Evolutionary conservation across 2,113 vertebrate species (phyloP).

Genomic region (Oryzias celebensis): DNA sequence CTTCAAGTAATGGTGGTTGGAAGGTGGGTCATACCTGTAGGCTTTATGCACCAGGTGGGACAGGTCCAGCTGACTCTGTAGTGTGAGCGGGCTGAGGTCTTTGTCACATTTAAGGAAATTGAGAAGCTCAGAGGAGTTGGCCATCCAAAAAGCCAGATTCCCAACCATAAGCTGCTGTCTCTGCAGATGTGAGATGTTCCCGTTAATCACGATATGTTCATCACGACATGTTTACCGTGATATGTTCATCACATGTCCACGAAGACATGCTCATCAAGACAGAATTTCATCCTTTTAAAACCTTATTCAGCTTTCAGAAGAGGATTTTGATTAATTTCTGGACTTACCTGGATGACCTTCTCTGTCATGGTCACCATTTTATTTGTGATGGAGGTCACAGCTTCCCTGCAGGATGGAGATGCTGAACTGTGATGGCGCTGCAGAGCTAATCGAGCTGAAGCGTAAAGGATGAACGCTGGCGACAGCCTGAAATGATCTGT

Average conservation of each 20-base stretch:
- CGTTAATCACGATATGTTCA: too few relatives aligned
- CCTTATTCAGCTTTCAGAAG: too few relatives aligned
- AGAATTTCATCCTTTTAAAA: too few relatives aligned
- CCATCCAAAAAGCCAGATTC: conserved; percentile 93
- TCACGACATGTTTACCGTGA: too few relatives aligned
- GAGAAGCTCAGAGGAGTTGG: conserved; percentile 91
- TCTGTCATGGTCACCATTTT: conserved; percentile 91
- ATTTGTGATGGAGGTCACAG: conserved; percentile 80
- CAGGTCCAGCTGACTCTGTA: conserved; percentile 86
- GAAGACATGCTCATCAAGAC: too few relatives aligned
- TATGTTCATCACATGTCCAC: too few relatives aligned
- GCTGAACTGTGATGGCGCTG: conserved; percentile 76
- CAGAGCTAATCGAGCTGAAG: conserved; percentile 84
- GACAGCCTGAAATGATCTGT: conserved; percentile 93
- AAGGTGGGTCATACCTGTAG: conserved; percentile 79
- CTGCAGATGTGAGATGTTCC: conserved; percentile 65
- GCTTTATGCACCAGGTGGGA: conserved; percentile 88
- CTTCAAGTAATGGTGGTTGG: not conserved
- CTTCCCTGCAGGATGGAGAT: conserved; percentile 70
- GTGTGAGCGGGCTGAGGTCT: conserved; percentile 83
- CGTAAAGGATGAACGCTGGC: conserved; percentile 88
- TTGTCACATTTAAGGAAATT: conserved; percentile 91
- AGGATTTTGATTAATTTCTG: not conserved
- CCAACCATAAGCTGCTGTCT: conserved; percentile 88
- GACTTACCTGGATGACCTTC: conserved; percentile 88